phyloP scores from a whole-genome alignment of 2,888 invertebrate species.

The Apotomis capreana region DNA sequence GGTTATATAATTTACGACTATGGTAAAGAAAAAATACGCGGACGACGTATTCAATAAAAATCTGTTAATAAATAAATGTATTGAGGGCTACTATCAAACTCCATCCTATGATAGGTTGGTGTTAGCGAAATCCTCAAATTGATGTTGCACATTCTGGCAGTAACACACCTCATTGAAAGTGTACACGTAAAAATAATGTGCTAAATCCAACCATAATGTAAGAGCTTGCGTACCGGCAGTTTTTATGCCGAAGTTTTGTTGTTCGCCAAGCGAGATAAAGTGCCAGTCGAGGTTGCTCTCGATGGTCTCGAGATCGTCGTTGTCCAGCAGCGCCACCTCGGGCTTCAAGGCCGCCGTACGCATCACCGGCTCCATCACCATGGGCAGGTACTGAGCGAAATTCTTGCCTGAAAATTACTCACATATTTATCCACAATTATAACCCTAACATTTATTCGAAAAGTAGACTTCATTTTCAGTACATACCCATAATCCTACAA shows the following conservation, averaged over 20 bases:
- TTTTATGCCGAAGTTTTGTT: constrained; percentile 97
- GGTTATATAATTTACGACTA: too few relatives aligned
- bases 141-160: constrained; percentile 76
- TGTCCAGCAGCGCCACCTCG: constrained; percentile 94
- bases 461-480: too few relatives aligned
- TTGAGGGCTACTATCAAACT: constrained; percentile 80
- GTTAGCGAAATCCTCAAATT: constrained; percentile 79
- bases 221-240: constrained; percentile 86
- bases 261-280: constrained; percentile 96
- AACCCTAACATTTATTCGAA: too few relatives aligned
- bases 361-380: constrained; percentile 98
- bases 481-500: constrained; percentile 92
- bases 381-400: constrained; percentile 95
- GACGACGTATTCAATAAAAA: too few relatives aligned
- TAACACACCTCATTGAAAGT: constrained; percentile 65
- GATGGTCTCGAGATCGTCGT: constrained; percentile 91
- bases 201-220: constrained; percentile 39
- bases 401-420: constrained; percentile 83
- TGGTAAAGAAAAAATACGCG: too few relatives aligned
- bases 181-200: constrained; percentile 68
- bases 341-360: constrained; percentile 96
- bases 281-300: constrained; percentile 96
- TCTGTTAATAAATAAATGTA: background rate
- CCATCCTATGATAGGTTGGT: constrained; percentile 67
- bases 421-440: background rate